Evolutionary conservation across 2,888 invertebrate genomes (phyloP).

Genomic region (Tetramorium bicarinatum): DNA sequence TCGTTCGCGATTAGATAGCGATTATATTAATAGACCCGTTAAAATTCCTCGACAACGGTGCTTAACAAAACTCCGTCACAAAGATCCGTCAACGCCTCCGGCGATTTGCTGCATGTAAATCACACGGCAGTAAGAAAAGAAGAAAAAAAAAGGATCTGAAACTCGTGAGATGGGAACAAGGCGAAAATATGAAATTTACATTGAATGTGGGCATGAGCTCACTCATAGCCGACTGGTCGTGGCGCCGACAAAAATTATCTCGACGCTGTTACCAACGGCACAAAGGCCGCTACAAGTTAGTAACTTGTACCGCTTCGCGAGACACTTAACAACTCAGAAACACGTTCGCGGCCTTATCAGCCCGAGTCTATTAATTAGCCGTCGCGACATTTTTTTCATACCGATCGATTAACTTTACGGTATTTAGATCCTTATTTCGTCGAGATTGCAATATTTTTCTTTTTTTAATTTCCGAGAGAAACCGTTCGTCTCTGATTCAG

Average conservation of each 20-base stretch:
- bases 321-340: constrained; percentile 50
- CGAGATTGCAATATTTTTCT: neutral
- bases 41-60: constrained; percentile 16
- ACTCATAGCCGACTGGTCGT: constrained; percentile 41
- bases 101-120: constrained; percentile 37
- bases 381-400: constrained; percentile 17
- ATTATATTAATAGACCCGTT: neutral
- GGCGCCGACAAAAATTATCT: constrained; percentile 55
- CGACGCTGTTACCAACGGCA: constrained; percentile 53
- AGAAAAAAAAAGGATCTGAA: constrained; percentile 20
- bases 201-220: constrained; percentile 66
- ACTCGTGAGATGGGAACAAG: constrained; percentile 71
- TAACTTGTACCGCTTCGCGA: constrained; percentile 47
- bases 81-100: neutral
- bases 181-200: constrained; percentile 74
- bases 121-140: constrained; percentile 44
- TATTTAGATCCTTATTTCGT: neutral
- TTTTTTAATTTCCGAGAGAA: neutral
- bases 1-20: constrained; percentile 22
- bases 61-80: constrained; percentile 7
- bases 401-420: constrained; percentile 23
- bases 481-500: neutral
- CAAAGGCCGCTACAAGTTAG: constrained; percentile 47
- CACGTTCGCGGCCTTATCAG: constrained; percentile 44
- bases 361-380: constrained; percentile 14